phyloP scores from a whole-genome alignment of 1,140 invertebrate species.

The Drosophila busckii region DNA sequence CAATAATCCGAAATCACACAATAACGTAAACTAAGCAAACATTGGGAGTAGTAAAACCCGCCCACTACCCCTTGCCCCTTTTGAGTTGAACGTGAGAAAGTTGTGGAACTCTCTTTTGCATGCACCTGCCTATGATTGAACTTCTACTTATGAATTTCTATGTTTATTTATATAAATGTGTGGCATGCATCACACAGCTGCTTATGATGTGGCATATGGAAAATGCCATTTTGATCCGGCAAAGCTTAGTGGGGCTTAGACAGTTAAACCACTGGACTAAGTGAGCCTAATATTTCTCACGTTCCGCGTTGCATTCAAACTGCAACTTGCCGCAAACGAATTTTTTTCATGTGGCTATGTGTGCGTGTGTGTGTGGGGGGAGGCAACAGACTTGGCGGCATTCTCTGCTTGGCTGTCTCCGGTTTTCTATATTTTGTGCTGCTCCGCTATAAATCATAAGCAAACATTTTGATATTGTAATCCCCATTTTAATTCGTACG shows the following conservation, averaged over 20 bases:
- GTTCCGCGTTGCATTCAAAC: slow-evolving; percentile 39
- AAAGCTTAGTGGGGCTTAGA: slow-evolving; percentile 47
- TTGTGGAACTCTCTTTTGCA: neutral
- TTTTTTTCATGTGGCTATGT: slow-evolving; percentile 3
- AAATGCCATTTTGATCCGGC: slow-evolving; percentile 58
- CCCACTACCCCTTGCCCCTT: neutral
- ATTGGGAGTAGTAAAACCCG: no score
- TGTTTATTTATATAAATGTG: slow-evolving; percentile 34
- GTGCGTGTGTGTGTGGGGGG: neutral
- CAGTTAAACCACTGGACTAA: slow-evolving; percentile 66
- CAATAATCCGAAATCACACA: slow-evolving; percentile 49
- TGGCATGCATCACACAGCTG: slow-evolving; percentile 48
- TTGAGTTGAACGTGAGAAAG: slow-evolving; percentile 53
- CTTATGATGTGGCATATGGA: no score
- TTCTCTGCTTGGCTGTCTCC: neutral
- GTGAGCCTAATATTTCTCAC: slow-evolving; percentile 68
- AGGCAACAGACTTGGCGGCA: slow-evolving; percentile 4
- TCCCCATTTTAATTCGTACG: slow-evolving; percentile 78
- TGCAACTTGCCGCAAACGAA: slow-evolving; percentile 3
- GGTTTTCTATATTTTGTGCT: slow-evolving; percentile 53
- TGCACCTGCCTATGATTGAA: slow-evolving; percentile 54
- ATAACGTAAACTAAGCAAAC: slow-evolving; percentile 19
- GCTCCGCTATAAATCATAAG: slow-evolving; percentile 77
- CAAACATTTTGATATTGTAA: slow-evolving; percentile 79
- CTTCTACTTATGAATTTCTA: slow-evolving; percentile 33